These are phyloP conservation scores for Nannobrachium achirus DNA, from an alignment of 2,113 vertebrate species.

Conservation along the genomic window DNA sequence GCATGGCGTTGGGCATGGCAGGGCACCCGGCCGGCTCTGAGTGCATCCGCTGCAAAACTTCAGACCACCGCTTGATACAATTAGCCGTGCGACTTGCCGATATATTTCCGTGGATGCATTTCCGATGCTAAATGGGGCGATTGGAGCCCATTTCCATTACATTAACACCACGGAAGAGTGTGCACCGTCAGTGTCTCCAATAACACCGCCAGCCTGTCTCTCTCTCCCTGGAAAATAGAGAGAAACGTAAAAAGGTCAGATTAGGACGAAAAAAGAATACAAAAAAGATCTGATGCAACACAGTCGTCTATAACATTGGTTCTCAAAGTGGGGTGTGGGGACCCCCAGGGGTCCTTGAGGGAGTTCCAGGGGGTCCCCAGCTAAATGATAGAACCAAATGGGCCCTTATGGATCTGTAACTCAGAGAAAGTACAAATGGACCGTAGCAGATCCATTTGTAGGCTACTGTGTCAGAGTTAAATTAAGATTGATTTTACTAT, in stretches of 20 bases:
- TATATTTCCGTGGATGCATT: constrained; percentile 64
- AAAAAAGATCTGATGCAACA: background rate
- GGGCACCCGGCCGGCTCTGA: constrained; percentile 50
- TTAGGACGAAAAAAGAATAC: constrained; percentile 20
- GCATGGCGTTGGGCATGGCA: constrained; percentile 68
- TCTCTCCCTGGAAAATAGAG: constrained; percentile 60
- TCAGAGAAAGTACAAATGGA: too few relatives aligned
- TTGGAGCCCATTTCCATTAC: constrained; percentile 69
- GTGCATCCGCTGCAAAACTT: constrained; percentile 58
- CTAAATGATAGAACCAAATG: too few relatives aligned
- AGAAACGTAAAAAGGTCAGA: constrained; percentile 26
- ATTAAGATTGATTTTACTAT: too few relatives aligned
- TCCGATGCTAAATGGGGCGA: constrained; percentile 55
- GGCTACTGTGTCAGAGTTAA: too few relatives aligned
- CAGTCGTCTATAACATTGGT: background rate
- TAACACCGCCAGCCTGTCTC: constrained; percentile 48
- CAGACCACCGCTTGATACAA: constrained; percentile 50
- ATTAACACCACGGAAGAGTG: constrained; percentile 39
- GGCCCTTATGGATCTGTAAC: too few relatives aligned
- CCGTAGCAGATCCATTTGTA: too few relatives aligned
- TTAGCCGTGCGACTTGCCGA: constrained; percentile 59
- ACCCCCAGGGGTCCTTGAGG: too few relatives aligned
- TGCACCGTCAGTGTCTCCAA: constrained; percentile 55
- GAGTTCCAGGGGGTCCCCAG: too few relatives aligned
- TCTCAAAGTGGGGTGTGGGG: too few relatives aligned